Percentiles rank a stretch among this genome's conserved stretches.
These are phyloP conservation scores for Acrossocheilus wenchowensis DNA, from an alignment of 2,797 vertebrate genomes.

Conservation along the genomic window DNA sequence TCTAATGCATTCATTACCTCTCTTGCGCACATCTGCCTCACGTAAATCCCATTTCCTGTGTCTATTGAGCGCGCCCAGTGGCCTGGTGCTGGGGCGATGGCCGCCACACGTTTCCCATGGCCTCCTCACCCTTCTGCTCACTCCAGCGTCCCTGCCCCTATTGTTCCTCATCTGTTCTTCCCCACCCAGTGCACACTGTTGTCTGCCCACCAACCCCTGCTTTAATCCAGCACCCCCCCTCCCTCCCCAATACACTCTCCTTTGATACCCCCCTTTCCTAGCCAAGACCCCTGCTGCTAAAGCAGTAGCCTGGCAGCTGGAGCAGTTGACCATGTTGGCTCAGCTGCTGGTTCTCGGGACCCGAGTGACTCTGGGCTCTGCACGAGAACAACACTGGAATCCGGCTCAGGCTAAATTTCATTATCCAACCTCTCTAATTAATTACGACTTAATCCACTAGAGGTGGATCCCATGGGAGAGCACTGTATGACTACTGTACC, in stretches of 20 bases:
- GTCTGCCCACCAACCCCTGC: conserved; percentile 70
- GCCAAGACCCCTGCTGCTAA: conserved; percentile 68
- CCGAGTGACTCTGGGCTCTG: conserved; percentile 65
- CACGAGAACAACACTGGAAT: conserved; percentile 66
- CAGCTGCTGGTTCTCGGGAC: conserved; percentile 79
- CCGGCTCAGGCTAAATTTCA: conserved; percentile 62
- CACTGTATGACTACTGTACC: conserved; percentile 27
- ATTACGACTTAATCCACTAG: conserved; percentile 69
- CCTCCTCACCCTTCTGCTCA: conserved; percentile 79
- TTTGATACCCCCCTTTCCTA: conserved; percentile 78
- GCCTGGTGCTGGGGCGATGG: conserved; percentile 77
- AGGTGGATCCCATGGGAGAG: background rate
- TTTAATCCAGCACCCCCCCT: conserved; percentile 54
- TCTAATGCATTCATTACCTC: conserved; percentile 77
- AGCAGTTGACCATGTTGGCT: conserved; percentile 79
- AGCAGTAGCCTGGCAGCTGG: conserved; percentile 82
- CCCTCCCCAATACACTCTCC: conserved; percentile 72
- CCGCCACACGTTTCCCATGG: conserved; percentile 83
- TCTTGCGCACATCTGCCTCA: conserved; percentile 76
- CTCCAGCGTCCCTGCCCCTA: conserved; percentile 69
- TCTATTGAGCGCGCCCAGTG: conserved; percentile 77
- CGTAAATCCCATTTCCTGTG: conserved; percentile 83
- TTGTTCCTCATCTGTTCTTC: conserved; percentile 83
- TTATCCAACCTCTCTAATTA: conserved; percentile 72
- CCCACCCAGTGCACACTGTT: conserved; percentile 74